These are phyloP conservation scores for Meteorus colon DNA, from an alignment of 2,888 invertebrate species.

Conservation along the genomic window DNA sequence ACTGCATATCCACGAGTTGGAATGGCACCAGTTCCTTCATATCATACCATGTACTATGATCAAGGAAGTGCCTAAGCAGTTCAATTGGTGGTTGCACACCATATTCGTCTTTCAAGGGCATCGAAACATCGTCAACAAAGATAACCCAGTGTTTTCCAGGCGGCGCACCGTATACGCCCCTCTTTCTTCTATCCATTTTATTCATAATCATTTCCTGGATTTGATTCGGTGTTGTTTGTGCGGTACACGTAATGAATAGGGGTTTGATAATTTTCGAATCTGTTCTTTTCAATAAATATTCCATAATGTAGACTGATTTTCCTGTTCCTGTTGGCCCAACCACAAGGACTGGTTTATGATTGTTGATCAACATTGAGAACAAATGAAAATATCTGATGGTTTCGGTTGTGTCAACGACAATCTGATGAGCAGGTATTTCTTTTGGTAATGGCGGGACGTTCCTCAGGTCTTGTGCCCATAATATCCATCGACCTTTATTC, in stretches of 20 bases:
- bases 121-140: constrained; percentile 96
- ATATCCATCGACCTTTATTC: constrained; percentile 93
- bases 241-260: constrained; percentile 92
- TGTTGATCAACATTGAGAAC: constrained; percentile 84
- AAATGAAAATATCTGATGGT: constrained; percentile 89
- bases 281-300: constrained; percentile 86
- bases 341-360: constrained; percentile 88
- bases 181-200: constrained; percentile 91
- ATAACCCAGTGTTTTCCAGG: constrained; percentile 80
- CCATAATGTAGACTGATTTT: constrained; percentile 92
- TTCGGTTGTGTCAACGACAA: constrained; percentile 93
- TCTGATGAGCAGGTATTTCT: constrained; percentile 94
- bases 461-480: constrained; percentile 89
- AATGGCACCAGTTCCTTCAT: constrained; percentile 85
- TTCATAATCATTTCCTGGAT: constrained; percentile 97
- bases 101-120: constrained; percentile 92
- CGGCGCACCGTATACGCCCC: constrained; percentile 77
- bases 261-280: constrained; percentile 87
- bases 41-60: constrained; percentile 93
- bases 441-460: constrained; percentile 85
- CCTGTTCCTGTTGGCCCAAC: constrained; percentile 97
- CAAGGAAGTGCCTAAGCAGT: constrained; percentile 90
- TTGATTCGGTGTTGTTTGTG: constrained; percentile 94
- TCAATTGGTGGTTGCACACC: constrained; percentile 97
- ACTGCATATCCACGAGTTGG: constrained; percentile 88